Evolutionary conservation across 2,797 vertebrate genomes (phyloP), one percentile per base, ranked within the genome.

Genomic region (Sebastes oblongus): DNA sequence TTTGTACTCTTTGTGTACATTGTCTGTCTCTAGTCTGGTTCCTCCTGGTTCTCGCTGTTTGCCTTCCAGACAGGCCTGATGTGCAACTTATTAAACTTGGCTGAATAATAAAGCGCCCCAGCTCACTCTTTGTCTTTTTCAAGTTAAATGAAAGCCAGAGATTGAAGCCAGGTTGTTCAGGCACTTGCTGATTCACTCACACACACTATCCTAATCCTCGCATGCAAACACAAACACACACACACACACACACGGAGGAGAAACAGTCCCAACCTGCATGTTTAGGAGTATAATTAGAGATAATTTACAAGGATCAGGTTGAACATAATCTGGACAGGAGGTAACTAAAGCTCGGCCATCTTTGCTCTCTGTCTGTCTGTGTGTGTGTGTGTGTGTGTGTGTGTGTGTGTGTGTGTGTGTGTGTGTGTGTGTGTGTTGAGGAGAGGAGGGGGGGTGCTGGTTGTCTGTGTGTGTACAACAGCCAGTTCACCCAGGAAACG

Each of bases 241-340:
- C 34, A 82, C 66, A 90, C 85, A 32, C 32, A 10, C 32, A 34
- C 68, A 70, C 66, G 61, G 24, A 77, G 55, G 66, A 91, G 85
- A 89, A 85, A 92, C 82, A 66, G 91, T 92, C 84, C 87, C 75
- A 88, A 85, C 86, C 86, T 87, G 74, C 82, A 90, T 86, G 80
- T 85, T 93, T 84, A 84, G 67, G 74, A 78, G 73, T 82, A 82
- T 94, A 93, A 94, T 93, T 94, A 93, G 66, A 89, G 88, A 89
- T 95, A 76, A 90, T 92, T 93, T 91, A 91, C 91, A 90, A 77
- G 90, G 93, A 95, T 95, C 91, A 90, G 89, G 92, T 94, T 92
- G 82, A 94, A 90, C 88, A 88, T 94, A 92, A 95, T 94, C 91
- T 93, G 83, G 85, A 89, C 72, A 86, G 87, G 84, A 89, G 85